Percentiles rank a stretch among this genome's conserved stretches.
Conservation (phyloP, 2,888 invertebrate genomes). For the Drosophila mercatorum region DNA sequence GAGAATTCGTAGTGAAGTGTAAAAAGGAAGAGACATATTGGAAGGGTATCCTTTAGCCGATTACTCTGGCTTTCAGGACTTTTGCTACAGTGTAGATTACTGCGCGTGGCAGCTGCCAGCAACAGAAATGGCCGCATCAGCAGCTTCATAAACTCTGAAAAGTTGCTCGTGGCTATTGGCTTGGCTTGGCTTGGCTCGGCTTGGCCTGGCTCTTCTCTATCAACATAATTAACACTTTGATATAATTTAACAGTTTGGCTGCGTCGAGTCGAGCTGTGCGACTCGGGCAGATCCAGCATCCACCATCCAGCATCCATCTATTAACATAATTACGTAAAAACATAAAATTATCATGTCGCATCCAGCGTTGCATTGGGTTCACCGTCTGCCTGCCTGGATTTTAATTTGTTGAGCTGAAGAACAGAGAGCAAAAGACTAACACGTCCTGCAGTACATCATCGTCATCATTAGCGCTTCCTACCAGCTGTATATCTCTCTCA, state of each 20-base stretch:
- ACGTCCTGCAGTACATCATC: conserved; percentile 79
- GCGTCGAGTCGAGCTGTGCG: conserved; percentile 48
- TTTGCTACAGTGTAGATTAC: conserved; percentile 19
- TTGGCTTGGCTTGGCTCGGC: conserved; percentile 4
- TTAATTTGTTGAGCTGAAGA: conserved; percentile 70
- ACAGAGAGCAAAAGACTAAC: conserved; percentile 69
- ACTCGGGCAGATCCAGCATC: conserved; percentile 46
- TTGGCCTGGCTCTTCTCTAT: conserved; percentile 20
- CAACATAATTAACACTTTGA: conserved; percentile 77
- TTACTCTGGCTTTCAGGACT: not conserved
- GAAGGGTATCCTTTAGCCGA: not conserved
- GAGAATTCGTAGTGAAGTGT: not conserved
- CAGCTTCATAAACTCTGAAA: conserved; percentile 36
- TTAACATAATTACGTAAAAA: conserved; percentile 73
- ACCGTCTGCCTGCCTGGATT: conserved; percentile 61
- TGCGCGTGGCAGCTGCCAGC: conserved; percentile 49
- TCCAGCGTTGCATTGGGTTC: conserved; percentile 40
- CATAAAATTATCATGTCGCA: conserved; percentile 73
- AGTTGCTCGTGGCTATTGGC: conserved; percentile 36
- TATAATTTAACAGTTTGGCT: conserved; percentile 67
- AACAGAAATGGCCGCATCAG: conserved; percentile 25
- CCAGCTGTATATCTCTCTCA: conserved; percentile 13
- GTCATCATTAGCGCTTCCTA: conserved; percentile 77
- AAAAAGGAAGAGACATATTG: too few relatives aligned
- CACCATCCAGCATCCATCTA: conserved; percentile 62